Conservation (phyloP, 2,888 invertebrate species). For the Leptinotarsa tumamoca region DNA sequence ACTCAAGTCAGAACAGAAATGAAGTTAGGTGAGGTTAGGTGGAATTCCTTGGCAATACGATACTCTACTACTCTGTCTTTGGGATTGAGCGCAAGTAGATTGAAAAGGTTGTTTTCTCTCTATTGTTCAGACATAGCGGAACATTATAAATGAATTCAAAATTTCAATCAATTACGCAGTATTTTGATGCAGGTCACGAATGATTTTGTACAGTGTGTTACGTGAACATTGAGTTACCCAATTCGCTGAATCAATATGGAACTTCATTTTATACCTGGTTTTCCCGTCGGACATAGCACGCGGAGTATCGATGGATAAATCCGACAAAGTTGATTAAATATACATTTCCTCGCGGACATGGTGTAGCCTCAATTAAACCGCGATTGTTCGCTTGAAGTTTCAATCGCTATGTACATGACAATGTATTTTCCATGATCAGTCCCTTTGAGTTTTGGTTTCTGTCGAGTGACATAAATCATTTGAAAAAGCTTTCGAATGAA, state of each 20-base stretch:
- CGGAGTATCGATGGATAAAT: constrained; percentile 27
- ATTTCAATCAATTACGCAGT: too few species aligned
- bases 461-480: constrained; percentile 37
- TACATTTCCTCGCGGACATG: constrained; percentile 40
- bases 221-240: neutral
- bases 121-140: too few species aligned
- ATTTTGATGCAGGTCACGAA: too few species aligned
- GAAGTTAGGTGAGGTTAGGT: too few species aligned
- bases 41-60: too few species aligned
- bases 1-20: too few species aligned
- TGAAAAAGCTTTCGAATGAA: neutral
- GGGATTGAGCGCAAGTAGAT: too few species aligned
- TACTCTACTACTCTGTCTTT: too few species aligned
- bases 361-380: constrained; percentile 51
- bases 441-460: constrained; percentile 43
- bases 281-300: neutral
- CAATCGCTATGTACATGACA: neutral
- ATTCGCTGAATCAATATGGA: neutral
- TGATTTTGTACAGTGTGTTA: neutral
- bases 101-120: too few species aligned
- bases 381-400: constrained; percentile 45
- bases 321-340: constrained; percentile 27
- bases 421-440: constrained; percentile 34
- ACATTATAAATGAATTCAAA: too few species aligned
- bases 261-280: neutral